Conservation (phyloP, 2,113 vertebrate genomes). For the Laterallus jamaicensis region DNA sequence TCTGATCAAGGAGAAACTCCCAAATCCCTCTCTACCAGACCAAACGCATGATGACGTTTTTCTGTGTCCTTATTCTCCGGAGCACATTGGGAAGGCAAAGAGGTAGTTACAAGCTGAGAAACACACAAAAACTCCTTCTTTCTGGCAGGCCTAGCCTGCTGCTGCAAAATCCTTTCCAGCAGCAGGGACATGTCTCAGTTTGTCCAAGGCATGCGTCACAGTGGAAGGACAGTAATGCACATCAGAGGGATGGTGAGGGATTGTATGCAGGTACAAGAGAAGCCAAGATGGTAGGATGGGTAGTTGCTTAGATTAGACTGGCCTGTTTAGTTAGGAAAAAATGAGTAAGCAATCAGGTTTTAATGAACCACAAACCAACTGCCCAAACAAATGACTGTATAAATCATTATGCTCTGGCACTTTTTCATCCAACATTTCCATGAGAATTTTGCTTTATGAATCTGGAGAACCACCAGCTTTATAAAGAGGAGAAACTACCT, state of each 20-base stretch:
- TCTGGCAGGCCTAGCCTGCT: not conserved
- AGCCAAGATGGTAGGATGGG: not conserved
- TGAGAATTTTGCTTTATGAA: not conserved
- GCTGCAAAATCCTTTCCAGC: not conserved
- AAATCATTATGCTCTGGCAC: not conserved
- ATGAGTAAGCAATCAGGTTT: not conserved
- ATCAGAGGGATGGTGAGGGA: rapidly evolving
- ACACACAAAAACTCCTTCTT: not conserved
- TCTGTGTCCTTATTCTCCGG: not conserved
- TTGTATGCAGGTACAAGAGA: not conserved
- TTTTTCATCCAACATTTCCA: not conserved
- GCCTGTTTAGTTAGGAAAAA: not conserved
- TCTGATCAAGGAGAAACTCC: not conserved
- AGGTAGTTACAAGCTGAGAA: not conserved
- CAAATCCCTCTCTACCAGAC: not conserved
- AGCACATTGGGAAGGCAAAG: not conserved
- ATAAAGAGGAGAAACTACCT: not conserved
- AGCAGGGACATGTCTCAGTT: not conserved
- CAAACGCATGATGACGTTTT: rapidly evolving
- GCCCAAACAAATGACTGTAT: not conserved
- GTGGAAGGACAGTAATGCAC: not conserved
- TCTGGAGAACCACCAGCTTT: not conserved
- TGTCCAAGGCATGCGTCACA: rapidly evolving
- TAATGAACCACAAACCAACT: not conserved
- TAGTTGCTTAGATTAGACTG: not conserved